Base-by-base conservation (phyloP, 2,888 invertebrate species). In the Agelastica alni region DNA sequence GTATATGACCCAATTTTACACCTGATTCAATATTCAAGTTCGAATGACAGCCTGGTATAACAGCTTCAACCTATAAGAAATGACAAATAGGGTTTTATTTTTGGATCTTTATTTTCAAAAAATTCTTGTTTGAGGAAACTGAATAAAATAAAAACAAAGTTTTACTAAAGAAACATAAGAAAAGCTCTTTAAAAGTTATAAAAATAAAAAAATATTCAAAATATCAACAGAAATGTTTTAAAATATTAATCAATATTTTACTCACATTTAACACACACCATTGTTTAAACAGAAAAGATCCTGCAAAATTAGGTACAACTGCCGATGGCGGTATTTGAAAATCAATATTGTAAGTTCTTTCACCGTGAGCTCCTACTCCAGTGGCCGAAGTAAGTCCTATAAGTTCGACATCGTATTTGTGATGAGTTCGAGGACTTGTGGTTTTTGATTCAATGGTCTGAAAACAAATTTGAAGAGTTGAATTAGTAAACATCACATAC, bases 291-390 rank as follows among this genome's bases (percentile, higher is more conserved):
- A 68, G 46, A n/a, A 14, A 45, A 20, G 60, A 60, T 9, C 51
- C 31, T 12, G 30, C 44, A 20, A 68, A 64, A 44, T 70, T 68
- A 9, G 67, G 67, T 17, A 62, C 53, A 10, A 53, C 36, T 6
- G 53, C 16, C 16, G 61, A 22, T 3, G 17, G 17, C n/a, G 69
- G 68, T 32, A 70, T 64, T 5, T 41, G 47, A 16, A 70, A 39
- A 12, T 47, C 49, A 7, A 68, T 46, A 10, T 63, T 56, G 47
- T 64, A 69, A 2, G 60, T 60, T 47, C 63, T 59, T 37, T 69
- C 64, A 1, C 68, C 67, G 46, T 69, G 69, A 1, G 67, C 67
- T 20, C 66, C 68, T 5, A 70, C 65, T 2, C 68, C 68, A 16
- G 56, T 60, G 13, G 59, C 61, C 0, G 14, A 43, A 9, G 47